Evolutionary conservation across 2,888 invertebrate species (phyloP).

Genomic region (Diploptera punctata): DNA sequence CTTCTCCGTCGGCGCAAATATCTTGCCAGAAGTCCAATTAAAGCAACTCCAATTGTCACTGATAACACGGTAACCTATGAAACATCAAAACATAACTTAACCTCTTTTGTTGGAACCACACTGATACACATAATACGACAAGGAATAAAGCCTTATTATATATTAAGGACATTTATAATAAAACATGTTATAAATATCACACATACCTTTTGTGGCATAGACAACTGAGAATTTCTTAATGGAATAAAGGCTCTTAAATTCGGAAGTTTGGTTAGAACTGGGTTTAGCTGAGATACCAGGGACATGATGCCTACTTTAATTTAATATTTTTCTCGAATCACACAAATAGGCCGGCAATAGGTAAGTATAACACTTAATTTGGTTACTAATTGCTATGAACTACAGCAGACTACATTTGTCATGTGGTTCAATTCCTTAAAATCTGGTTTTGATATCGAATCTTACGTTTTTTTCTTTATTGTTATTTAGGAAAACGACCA

Average conservation of each 20-base stretch:
- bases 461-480: too few relatives aligned
- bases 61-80: constrained; percentile 74
- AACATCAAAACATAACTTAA: constrained; percentile 37
- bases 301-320: too few relatives aligned
- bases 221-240: constrained; percentile 60
- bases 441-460: neutral
- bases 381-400: too few relatives aligned
- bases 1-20: constrained; percentile 76
- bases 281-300: constrained; percentile 62
- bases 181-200: constrained; percentile 12
- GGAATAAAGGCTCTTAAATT: constrained; percentile 59
- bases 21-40: constrained; percentile 83
- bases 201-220: constrained; percentile 74
- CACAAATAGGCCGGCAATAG: too few relatives aligned
- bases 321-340: too few relatives aligned
- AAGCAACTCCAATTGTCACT: constrained; percentile 76
- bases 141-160: too few relatives aligned
- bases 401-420: constrained; percentile 23
- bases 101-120: constrained; percentile 10
- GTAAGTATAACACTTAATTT: too few relatives aligned
- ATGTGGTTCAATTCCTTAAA: constrained; percentile 1
- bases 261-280: constrained; percentile 62
- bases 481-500: too few relatives aligned
- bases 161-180: constrained; percentile 1
- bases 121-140: too few relatives aligned